A percentile compares a stretch with the other conserved stretches of the same genome.
Evolutionary conservation across 2,797 vertebrate species (phyloP).

Genomic region (Natrix natrix): DNA sequence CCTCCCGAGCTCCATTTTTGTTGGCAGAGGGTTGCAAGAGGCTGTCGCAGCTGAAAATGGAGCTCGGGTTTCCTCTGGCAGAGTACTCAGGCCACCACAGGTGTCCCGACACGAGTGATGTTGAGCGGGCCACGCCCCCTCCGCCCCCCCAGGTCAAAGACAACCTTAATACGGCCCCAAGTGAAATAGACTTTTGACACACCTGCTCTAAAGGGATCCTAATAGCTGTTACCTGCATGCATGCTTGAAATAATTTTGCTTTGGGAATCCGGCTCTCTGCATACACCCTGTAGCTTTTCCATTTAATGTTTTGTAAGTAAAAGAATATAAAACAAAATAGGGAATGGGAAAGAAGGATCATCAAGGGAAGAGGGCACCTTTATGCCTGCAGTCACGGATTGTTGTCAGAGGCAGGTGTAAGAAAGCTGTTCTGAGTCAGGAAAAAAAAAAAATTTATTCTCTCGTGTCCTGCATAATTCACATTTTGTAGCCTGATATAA

Average conservation of each 20-base stretch:
- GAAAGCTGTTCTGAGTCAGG: neutral
- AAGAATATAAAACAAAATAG: neutral
- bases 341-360: neutral
- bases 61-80: no score
- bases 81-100: no score
- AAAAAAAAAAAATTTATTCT: neutral
- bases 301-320: neutral
- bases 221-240: neutral
- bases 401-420: neutral
- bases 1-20: no score
- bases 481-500: accelerated
- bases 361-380: neutral
- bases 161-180: no score
- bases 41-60: no score
- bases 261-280: neutral
- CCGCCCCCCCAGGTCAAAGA: no score
- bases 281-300: neutral
- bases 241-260: neutral
- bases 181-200: no score
- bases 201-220: neutral
- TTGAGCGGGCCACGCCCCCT: no score
- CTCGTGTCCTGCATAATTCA: neutral
- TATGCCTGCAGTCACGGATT: neutral
- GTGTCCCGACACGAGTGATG: no score
- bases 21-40: no score